Evolutionary conservation across 1,140 invertebrate species (phyloP), one percentile per base, ranked within the genome.

Genomic region (Drosophila albomicans): DNA sequence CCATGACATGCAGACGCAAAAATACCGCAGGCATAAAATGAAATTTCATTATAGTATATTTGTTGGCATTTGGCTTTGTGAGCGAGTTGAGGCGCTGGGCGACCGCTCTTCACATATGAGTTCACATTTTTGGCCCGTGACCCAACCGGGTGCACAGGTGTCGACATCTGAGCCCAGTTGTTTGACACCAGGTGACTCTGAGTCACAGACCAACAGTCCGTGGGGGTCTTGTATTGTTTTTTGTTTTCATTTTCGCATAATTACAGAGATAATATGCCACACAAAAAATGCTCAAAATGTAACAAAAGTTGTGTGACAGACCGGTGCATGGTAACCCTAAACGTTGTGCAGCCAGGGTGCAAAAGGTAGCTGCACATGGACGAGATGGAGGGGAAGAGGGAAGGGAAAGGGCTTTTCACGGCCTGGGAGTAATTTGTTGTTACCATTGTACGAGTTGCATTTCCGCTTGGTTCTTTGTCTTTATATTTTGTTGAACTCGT

Each of bases 61-160:
- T 65, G 72, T 63, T 72, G 75, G 69, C 52, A 20, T 56, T 56
- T 56, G 51, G 7, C 28, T 59, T 68, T 32, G 30, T 32, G 30
- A 43, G 20, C 15, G 30, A 54, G 38, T 48, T 8, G 48, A 52
- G 3, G 15, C 46, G 35, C 52, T 35, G 41, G 49, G 13, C 38
- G 45, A 59, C 57, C 49, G 48, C 61, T 58, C 67, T 88, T 88
- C 84, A 88, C 85, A 88, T 78, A 48, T 71, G 84, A 78, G 85
- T 81, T 88, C 85, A 89, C 84, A 89, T 89, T 84, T 82, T 89
- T 88, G 81, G 85, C 84, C 81, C 78, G 81, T 89, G 84, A 88
- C 84, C 84, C 78, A 72, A 75, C 58, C 63, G 65, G 79, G 82
- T 59, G 73, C 71, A 74, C 85, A 88, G 84, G 84, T 88, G 85